Conservation (phyloP, 2,888 invertebrate species). For the Phaedon cochleariae region DNA sequence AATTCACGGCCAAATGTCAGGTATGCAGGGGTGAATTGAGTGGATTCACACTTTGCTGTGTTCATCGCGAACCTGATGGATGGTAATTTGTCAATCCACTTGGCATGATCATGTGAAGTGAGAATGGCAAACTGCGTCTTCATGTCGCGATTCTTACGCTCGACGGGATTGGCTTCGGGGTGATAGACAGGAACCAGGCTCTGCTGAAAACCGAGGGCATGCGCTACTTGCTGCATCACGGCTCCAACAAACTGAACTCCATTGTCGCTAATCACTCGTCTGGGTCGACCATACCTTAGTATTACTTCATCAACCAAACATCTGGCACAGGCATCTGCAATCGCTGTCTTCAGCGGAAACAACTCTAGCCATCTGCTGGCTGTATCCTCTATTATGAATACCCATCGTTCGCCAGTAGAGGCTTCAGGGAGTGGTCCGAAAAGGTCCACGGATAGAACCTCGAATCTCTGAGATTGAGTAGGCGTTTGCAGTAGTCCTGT, state of each 20-base stretch:
- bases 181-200: conserved; percentile 41
- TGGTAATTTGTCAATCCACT: too few species aligned
- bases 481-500: too few species aligned
- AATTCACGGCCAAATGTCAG: too few species aligned
- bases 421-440: conserved; percentile 38
- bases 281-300: conserved; percentile 51
- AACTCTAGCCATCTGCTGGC: conserved; percentile 47
- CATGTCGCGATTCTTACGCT: too few species aligned
- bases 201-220: conserved; percentile 46
- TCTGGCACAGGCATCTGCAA: conserved; percentile 42
- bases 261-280: conserved; percentile 53
- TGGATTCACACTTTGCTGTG: conserved; percentile 44
- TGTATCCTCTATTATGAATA: too few species aligned
- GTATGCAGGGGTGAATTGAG: conserved; percentile 51
- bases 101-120: conserved; percentile 46
- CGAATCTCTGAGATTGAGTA: too few species aligned
- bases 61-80: conserved; percentile 58
- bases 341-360: conserved; percentile 34
- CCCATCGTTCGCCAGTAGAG: too few species aligned
- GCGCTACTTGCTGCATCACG: conserved; percentile 51
- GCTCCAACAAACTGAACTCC: too few species aligned
- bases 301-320: too few species aligned
- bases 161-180: conserved; percentile 31
- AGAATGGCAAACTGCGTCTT: conserved; percentile 46
- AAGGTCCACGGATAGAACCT: conserved; percentile 38